A percentile compares a stretch with the other conserved stretches of the same genome.
phyloP scores from a whole-genome alignment of 2,888 invertebrate species.

The Drepanosiphum platanoidis region DNA sequence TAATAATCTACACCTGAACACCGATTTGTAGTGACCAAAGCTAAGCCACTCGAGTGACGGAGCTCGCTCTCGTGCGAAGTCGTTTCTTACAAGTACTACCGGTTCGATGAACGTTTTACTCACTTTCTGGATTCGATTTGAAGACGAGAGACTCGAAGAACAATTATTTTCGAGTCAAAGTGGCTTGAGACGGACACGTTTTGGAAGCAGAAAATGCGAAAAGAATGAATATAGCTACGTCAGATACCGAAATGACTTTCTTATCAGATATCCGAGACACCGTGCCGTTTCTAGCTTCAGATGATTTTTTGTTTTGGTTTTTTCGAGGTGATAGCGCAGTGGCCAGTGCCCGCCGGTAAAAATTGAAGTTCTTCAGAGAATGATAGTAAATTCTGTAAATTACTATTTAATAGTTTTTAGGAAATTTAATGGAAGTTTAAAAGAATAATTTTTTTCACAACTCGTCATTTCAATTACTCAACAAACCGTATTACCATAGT shows the following conservation, averaged over 20 bases:
- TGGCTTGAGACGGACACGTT: conserved; percentile 26
- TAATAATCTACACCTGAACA: not conserved
- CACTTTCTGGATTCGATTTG: not conserved
- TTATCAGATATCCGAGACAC: conserved; percentile 16
- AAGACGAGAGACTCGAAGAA: not conserved
- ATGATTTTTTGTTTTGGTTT: no score
- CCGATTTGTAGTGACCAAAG: not conserved
- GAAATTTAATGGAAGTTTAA: no score
- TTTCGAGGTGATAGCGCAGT: no score
- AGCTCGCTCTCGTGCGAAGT: not conserved
- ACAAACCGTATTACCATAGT: no score
- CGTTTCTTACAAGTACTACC: not conserved
- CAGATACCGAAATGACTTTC: not conserved
- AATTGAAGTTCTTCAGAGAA: no score
- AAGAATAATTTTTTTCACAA: no score
- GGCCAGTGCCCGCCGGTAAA: no score
- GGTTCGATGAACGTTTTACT: not conserved
- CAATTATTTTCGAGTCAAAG: not conserved
- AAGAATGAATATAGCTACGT: conserved; percentile 35
- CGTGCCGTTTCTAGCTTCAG: conserved; percentile 17
- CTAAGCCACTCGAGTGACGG: not conserved
- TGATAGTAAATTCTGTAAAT: no score
- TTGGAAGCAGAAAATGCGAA: not conserved
- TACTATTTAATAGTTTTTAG: no score
- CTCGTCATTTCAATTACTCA: no score